A percentile compares a stretch with the other conserved stretches of the same genome.
phyloP scores from a whole-genome alignment of 2,888 invertebrate genomes.

The Epinotia brunnichana region DNA sequence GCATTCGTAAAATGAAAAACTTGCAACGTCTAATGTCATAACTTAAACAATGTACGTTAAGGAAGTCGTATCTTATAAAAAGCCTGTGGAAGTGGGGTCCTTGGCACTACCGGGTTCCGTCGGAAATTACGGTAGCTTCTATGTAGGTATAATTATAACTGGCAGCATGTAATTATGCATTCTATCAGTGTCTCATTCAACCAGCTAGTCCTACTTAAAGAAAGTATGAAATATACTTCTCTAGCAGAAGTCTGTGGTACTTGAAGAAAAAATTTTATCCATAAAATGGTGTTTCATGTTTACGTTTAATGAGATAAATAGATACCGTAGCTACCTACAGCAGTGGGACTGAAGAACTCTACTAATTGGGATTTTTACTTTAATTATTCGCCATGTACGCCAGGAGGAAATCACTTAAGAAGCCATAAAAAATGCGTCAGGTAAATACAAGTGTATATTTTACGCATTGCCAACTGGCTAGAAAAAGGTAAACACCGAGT shows the following conservation, averaged over 20 bases:
- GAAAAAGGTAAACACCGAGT: neutral
- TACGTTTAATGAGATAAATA: too few relatives aligned
- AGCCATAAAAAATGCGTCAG: neutral
- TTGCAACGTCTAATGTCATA: conserved; percentile 11
- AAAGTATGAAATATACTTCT: neutral
- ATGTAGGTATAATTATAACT: neutral
- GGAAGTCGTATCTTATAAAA: conserved; percentile 30
- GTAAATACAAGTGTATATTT: neutral
- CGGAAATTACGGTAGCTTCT: conserved; percentile 25
- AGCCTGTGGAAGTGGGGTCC: conserved; percentile 32
- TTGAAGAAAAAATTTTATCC: too few relatives aligned
- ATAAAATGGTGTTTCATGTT: too few relatives aligned
- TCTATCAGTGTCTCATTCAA: neutral
- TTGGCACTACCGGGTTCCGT: conserved; percentile 34
- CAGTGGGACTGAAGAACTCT: neutral
- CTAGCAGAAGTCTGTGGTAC: too few relatives aligned
- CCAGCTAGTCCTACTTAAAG: neutral
- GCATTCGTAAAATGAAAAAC: neutral
- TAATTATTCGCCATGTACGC: neutral
- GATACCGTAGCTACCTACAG: too few relatives aligned
- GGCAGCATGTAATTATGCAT: neutral
- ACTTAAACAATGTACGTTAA: conserved; percentile 29
- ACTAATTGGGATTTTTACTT: neutral
- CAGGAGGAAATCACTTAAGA: too few relatives aligned
- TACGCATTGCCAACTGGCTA: neutral